Conservation (phyloP, 2,113 vertebrate species). For the Oreochromis niloticus region DNA sequence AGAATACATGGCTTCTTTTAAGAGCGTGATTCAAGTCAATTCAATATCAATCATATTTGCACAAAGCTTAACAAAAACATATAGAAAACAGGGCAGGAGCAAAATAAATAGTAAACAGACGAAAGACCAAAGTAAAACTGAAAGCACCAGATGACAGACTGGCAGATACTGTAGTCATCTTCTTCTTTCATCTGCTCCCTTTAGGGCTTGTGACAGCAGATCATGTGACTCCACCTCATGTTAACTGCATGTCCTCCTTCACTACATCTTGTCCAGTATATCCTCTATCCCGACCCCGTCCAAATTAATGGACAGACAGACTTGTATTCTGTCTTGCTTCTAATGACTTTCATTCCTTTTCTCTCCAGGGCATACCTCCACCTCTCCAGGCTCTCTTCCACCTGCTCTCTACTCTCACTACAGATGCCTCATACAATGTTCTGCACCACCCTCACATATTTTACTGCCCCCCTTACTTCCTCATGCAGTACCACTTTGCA, state of each 20-base stretch:
- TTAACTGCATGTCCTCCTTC: background rate
- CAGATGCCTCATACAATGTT: too few species aligned
- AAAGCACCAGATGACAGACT: background rate
- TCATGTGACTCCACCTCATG: background rate
- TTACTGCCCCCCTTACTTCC: too few species aligned
- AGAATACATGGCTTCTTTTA: too few species aligned
- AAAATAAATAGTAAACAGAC: background rate
- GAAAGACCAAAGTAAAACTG: background rate
- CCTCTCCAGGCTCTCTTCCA: background rate
- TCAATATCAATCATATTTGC: too few species aligned
- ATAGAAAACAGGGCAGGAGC: fast-evolving
- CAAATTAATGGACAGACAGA: background rate
- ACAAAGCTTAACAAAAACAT: background rate
- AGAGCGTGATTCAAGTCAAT: too few species aligned
- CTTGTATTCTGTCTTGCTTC: background rate
- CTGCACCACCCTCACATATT: too few species aligned
- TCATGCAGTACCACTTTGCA: too few species aligned
- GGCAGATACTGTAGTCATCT: background rate
- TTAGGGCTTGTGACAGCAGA: fast-evolving
- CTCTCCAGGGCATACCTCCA: background rate
- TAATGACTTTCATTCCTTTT: background rate
- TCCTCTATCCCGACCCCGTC: background rate
- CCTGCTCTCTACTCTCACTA: background rate
- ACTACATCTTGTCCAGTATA: background rate
- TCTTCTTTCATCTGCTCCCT: background rate